These are phyloP conservation scores for Anadara kagoshimensis DNA, from an alignment of 1,140 invertebrate genomes.

Conservation along the genomic window DNA sequence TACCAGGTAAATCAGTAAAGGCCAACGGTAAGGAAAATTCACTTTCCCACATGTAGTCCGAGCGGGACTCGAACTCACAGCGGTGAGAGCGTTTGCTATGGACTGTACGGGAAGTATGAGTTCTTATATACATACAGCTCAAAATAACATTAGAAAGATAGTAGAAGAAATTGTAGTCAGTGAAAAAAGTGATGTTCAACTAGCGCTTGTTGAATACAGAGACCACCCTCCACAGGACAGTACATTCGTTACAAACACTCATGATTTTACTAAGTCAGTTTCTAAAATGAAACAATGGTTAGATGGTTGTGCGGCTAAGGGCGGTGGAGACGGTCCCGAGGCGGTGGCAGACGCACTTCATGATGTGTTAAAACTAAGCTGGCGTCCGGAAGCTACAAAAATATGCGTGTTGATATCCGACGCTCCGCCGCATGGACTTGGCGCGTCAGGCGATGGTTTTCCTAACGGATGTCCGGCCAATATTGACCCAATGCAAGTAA, in stretches of 20 bases:
- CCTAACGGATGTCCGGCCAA: conserved; percentile 48
- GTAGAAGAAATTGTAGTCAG: conserved; percentile 61
- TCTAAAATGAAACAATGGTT: conserved; percentile 62
- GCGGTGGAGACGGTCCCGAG: conserved; percentile 66
- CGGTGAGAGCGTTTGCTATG: conserved; percentile 65
- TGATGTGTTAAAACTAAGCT: conserved; percentile 59
- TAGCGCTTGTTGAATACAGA: conserved; percentile 66
- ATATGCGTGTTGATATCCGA: conserved; percentile 65
- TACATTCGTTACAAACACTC: conserved; percentile 56
- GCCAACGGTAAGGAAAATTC: too few relatives aligned
- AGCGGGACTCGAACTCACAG: too few relatives aligned
- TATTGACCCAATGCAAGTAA: conserved; percentile 60
- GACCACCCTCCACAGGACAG: conserved; percentile 64
- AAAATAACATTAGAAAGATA: conserved; percentile 62
- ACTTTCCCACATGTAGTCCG: too few relatives aligned
- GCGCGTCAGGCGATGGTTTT: conserved; percentile 27
- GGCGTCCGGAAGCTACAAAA: conserved; percentile 63
- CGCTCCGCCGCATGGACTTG: conserved; percentile 66
- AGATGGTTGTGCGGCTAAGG: conserved; percentile 48
- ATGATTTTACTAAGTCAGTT: conserved; percentile 65
- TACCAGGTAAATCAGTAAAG: too few relatives aligned
- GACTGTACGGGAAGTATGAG: conserved; percentile 68
- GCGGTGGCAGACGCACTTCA: conserved; percentile 66
- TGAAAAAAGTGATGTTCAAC: conserved; percentile 60
- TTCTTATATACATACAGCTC: conserved; percentile 59